Evolutionary conservation across 2,113 vertebrate genomes (phyloP).

Genomic region (Oryzias melastigma): DNA sequence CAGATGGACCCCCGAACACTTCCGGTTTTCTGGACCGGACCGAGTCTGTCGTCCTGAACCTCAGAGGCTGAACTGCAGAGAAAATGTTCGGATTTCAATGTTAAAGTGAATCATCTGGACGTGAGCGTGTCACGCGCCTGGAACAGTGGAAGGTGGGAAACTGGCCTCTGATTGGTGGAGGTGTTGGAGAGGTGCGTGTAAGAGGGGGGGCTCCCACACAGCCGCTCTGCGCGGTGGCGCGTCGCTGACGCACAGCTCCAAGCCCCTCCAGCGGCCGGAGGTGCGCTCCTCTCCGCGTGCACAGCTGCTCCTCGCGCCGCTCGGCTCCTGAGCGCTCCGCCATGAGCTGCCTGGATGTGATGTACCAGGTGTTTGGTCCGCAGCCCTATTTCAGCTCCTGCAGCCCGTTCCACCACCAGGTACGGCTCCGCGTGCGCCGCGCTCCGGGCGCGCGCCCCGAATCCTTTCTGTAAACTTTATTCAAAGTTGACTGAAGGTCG

Average conservation of each 20-base stretch:
- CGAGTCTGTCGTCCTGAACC: no score
- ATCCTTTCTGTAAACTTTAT: no score
- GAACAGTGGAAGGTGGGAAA: constrained; percentile 3
- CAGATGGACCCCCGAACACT: no score
- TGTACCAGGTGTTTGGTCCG: constrained; percentile 95
- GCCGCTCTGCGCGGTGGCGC: constrained; percentile 29
- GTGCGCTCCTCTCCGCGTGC: constrained; percentile 19
- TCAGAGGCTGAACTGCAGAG: no score
- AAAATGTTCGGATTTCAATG: no score
- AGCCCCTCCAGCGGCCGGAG: constrained; percentile 23
- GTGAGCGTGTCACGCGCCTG: no score
- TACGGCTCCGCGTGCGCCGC: constrained; percentile 57
- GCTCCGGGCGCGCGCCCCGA: no score
- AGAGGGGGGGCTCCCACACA: constrained; percentile 9
- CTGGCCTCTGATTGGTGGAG: constrained; percentile 47
- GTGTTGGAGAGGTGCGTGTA: constrained; percentile 17
- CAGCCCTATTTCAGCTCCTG: constrained; percentile 90
- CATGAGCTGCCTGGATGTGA: constrained; percentile 99
- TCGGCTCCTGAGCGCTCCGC: constrained; percentile 75
- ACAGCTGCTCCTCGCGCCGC: constrained; percentile 66
- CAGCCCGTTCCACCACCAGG: constrained; percentile 90
- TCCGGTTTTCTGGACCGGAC: no score
- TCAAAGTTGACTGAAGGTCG: no score
- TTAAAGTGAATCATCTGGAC: no score
- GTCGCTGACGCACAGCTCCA: constrained; percentile 47